These are phyloP conservation scores for Drosophila sp. DNA, from an alignment of 1,140 invertebrate genomes.

Conservation along the genomic window DNA sequence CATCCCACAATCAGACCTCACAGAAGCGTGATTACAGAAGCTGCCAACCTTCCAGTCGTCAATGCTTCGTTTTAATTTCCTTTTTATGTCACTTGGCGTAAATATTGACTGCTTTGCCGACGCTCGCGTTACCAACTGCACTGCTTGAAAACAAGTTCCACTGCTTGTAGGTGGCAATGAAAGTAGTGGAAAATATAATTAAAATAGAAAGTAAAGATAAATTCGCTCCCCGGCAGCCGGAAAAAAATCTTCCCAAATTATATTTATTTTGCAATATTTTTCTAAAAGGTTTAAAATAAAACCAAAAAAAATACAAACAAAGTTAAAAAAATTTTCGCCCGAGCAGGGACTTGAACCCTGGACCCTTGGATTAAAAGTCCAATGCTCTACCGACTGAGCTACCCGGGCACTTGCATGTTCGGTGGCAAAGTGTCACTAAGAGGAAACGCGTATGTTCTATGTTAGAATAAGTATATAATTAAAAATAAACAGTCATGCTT, in stretches of 20 bases:
- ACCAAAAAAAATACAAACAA: background rate
- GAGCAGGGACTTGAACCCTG: slow-evolving; percentile 92
- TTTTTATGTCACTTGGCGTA: background rate
- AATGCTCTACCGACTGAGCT: slow-evolving; percentile 91
- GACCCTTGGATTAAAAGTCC: slow-evolving; percentile 91
- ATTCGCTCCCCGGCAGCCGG: no score
- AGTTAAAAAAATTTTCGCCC: slow-evolving; percentile 83
- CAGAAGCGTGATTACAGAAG: slow-evolving; percentile 97
- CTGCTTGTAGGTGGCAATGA: background rate
- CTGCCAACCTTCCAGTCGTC: slow-evolving; percentile 92
- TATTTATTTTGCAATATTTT: no score
- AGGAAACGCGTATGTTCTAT: background rate
- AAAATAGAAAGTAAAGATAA: background rate
- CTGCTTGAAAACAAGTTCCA: background rate
- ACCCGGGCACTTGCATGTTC: slow-evolving; percentile 85
- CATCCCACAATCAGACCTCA: slow-evolving; percentile 94
- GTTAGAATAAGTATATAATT: background rate
- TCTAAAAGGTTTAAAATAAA: background rate
- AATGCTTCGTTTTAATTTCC: background rate
- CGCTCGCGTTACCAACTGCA: background rate
- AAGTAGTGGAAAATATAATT: background rate
- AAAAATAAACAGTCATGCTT: no score
- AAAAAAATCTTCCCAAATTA: no score
- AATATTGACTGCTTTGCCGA: background rate
- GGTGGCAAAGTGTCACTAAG: background rate